Percentiles rank a stretch among this genome's conserved stretches.
Evolutionary conservation across 2,888 invertebrate genomes (phyloP).

Genomic region (Lasioglossum marginatum): DNA sequence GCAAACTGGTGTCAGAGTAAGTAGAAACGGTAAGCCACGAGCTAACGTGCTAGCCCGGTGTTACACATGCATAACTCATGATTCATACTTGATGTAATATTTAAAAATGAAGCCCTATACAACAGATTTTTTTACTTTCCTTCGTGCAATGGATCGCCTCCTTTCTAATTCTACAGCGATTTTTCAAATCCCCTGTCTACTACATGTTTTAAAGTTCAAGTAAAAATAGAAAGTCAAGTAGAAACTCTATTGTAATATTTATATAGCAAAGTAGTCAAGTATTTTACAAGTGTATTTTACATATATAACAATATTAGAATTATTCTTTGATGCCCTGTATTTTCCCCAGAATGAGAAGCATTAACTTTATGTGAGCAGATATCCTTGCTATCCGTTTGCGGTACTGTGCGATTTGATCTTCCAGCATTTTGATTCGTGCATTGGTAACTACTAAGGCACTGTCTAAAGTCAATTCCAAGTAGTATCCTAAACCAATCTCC

Average conservation of each 20-base stretch:
- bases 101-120: neutral
- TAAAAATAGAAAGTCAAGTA: neutral
- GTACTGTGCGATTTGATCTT: slow-evolving; percentile 87
- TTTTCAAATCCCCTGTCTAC: neutral
- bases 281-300: neutral
- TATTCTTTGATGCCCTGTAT: slow-evolving; percentile 83
- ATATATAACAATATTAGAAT: neutral
- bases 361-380: slow-evolving; percentile 92
- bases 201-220: neutral
- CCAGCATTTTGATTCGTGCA: slow-evolving; percentile 88
- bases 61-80: neutral
- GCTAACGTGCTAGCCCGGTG: neutral
- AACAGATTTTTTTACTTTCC: neutral
- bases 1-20: neutral
- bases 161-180: neutral
- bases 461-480: slow-evolving; percentile 89
- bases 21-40: neutral
- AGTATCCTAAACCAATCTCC: slow-evolving; percentile 91
- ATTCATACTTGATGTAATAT: neutral
- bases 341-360: slow-evolving; percentile 89
- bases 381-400: slow-evolving; percentile 89
- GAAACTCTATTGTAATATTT: neutral
- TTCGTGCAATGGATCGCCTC: neutral
- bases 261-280: neutral
- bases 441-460: slow-evolving; percentile 91